Conservation (phyloP, 2,888 invertebrate genomes). For the Disparrhopalites patrizii region DNA sequence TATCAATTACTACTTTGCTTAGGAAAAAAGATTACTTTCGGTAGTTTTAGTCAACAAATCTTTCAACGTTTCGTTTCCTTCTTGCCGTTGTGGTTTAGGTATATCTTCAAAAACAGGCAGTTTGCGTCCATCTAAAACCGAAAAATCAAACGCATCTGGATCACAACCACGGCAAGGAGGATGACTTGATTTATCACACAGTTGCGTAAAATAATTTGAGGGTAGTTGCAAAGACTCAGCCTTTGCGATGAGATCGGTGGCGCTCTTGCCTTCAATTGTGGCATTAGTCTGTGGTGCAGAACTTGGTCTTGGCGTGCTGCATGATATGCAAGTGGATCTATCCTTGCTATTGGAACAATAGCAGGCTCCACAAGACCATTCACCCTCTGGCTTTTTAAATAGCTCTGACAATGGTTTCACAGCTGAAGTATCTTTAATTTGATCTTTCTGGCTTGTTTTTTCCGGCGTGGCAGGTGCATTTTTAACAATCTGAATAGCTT, state of each 20-base stretch:
- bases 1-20: too few species aligned
- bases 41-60: conserved; percentile 18
- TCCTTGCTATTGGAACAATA: conserved; percentile 57
- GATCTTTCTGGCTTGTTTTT: background rate
- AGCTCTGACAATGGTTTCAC: conserved; percentile 27
- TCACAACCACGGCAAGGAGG: conserved; percentile 38
- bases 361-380: conserved; percentile 61
- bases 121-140: conserved; percentile 16
- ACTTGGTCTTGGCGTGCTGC: conserved; percentile 55
- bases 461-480: background rate
- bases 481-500: background rate
- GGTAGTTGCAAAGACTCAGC: conserved; percentile 18
- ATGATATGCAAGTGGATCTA: conserved; percentile 56
- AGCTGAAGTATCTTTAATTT: background rate
- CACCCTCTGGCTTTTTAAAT: conserved; percentile 53
- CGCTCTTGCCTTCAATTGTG: conserved; percentile 4
- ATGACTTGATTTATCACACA: conserved; percentile 1
- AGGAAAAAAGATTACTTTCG: background rate
- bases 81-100: conserved; percentile 14
- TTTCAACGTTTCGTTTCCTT: conserved; percentile 19
- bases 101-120: conserved; percentile 29
- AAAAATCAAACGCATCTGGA: conserved; percentile 35
- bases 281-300: background rate
- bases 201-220: conserved; percentile 4
- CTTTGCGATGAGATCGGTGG: conserved; percentile 20